Evolutionary conservation across 1,140 invertebrate genomes (phyloP).

Genomic region (Atta cephalotes): DNA sequence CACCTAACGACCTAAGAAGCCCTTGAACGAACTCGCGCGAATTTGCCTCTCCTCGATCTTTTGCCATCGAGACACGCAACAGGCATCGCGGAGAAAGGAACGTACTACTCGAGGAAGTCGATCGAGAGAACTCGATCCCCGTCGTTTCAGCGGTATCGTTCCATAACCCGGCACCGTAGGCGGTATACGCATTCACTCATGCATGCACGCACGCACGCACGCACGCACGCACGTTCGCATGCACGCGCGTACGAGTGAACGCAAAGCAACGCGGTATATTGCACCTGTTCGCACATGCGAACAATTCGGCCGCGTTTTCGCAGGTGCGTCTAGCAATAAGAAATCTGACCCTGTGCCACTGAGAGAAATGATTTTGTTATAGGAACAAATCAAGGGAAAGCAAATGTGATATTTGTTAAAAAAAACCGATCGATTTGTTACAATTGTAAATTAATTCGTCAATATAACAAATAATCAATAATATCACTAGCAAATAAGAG

Average conservation of each 20-base stretch:
- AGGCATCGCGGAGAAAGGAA: conserved; percentile 55
- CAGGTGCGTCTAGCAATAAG: conserved; percentile 43
- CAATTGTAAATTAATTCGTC: no score
- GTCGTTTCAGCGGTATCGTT: conserved; percentile 74
- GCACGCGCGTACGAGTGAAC: conserved; percentile 12
- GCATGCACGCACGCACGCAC: conserved; percentile 35
- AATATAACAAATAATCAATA: no score
- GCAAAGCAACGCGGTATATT: conserved; percentile 46
- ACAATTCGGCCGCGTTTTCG: conserved; percentile 56
- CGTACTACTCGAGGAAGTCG: conserved; percentile 41
- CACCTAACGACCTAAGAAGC: conserved; percentile 58
- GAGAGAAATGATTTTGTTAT: no score
- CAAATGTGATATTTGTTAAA: no score
- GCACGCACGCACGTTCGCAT: conserved; percentile 15
- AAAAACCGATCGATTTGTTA: no score
- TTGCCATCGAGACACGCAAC: conserved; percentile 68
- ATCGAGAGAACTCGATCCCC: conserved; percentile 72
- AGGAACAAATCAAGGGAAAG: no score
- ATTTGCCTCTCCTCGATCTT: conserved; percentile 61
- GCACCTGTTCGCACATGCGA: conserved; percentile 73
- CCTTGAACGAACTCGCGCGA: conserved; percentile 62
- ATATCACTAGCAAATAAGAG: no score
- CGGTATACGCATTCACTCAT: conserved; percentile 66
- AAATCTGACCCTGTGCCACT: background rate
- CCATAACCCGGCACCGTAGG: conserved; percentile 75